phyloP scores from a whole-genome alignment of 1,140 invertebrate genomes.

The Heliconius nattereri region DNA sequence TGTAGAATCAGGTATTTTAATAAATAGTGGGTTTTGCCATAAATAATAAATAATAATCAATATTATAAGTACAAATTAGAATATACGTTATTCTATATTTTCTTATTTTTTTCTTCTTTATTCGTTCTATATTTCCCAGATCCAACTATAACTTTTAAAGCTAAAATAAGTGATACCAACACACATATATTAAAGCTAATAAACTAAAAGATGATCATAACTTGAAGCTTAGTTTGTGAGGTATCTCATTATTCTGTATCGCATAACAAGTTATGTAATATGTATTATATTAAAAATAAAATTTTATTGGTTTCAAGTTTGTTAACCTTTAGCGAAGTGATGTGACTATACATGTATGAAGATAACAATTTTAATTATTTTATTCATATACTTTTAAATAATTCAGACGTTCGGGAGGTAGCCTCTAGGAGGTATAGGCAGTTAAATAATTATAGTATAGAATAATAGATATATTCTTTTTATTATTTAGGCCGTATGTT shows the following conservation, averaged over 20 bases:
- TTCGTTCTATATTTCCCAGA: too few relatives aligned
- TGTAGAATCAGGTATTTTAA: not conserved
- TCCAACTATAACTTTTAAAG: too few relatives aligned
- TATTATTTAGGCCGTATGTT: too few relatives aligned
- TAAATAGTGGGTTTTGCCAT: not conserved
- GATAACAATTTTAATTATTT: not conserved
- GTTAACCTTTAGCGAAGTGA: conserved; percentile 6
- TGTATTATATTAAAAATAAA: conserved; percentile 1
- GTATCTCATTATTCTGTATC: not conserved
- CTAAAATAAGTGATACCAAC: not conserved
- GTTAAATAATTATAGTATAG: too few relatives aligned
- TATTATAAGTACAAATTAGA: too few relatives aligned
- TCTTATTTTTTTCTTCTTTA: too few relatives aligned
- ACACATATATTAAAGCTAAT: not conserved
- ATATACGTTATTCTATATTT: too few relatives aligned
- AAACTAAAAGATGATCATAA: not conserved
- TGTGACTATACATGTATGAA: not conserved
- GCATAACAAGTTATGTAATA: conserved; percentile 11
- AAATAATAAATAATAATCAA: too few relatives aligned
- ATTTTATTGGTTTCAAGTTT: conserved; percentile 7
- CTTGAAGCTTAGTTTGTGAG: not conserved
- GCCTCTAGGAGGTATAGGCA: too few relatives aligned
- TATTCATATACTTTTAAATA: too few relatives aligned
- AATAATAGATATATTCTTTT: too few relatives aligned
- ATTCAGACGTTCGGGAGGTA: too few relatives aligned